Evolutionary conservation across 1,140 invertebrate genomes (phyloP), one percentile per base, ranked within the genome.

Genomic region (Eumeta japonica): DNA sequence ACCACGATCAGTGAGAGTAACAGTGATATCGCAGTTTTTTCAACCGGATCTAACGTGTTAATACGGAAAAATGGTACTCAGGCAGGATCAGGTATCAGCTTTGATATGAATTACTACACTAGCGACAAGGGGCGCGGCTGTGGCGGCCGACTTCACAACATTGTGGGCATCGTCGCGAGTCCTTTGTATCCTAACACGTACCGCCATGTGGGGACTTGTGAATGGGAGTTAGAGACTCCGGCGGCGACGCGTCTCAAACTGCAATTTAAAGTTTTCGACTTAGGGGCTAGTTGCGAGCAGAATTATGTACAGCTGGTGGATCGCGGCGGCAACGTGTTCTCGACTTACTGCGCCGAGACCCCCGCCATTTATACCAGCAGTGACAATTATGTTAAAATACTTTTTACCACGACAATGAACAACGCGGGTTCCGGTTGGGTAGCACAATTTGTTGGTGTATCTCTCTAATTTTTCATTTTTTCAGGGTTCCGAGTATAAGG

Each of bases 61-160:
- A 76, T 79, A 40, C 53, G 87, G 40, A 78, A 78, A 44, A 57
- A 61, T 13, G 50, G 45, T 24, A 24, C 38, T 17, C 17, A 24
- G 10, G 36, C 38, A 7, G 49, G 46, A 11, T 55, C 57, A 39
- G 55, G n/a, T 65, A n/a, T n/a, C 10, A 52, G 41, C 36, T 83
- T 79, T 52, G 85, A 88, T 48, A 55, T 87, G 2, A 79, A 78
- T 9, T 90, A 83, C 45, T 76, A 84, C 1, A 78, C 82, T 5
- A 84, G 85, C 0, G 60, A 80, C 29, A 70, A 80, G 59, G 84
- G 84, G 4, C 70, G 63, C 29, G 91, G 90, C 1, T 94, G 91
- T 72, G 90, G 91, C 4, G 91, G 91, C 0, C 72, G 76, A 29
- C 48, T 94, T 10, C 84, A 81, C 35, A 87, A 85, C 50, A 83